Conservation (phyloP, 2,113 vertebrate species). For the Caretta caretta region DNA sequence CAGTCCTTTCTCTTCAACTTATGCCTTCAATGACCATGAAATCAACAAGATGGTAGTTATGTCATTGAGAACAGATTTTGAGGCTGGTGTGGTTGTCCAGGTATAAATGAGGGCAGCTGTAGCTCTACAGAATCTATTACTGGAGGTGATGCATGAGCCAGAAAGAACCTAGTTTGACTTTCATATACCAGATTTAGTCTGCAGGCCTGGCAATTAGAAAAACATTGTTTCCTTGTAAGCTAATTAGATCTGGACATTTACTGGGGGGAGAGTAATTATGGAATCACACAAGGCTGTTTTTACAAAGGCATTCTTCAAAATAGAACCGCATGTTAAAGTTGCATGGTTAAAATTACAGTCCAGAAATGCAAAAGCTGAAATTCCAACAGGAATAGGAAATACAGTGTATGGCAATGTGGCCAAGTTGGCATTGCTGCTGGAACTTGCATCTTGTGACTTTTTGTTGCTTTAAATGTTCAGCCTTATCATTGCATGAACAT, state of each 20-base stretch:
- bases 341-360: not conserved
- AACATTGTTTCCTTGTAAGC: not conserved
- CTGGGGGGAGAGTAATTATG: fast-evolving
- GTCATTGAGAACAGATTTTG: not conserved
- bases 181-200: not conserved
- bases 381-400: not conserved
- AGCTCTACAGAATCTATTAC: not conserved
- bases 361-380: not conserved
- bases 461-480: not conserved
- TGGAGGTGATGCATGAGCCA: not conserved
- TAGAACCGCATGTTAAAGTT: not conserved
- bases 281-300: not conserved
- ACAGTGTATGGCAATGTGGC: not conserved
- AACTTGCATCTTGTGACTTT: not conserved
- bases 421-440: not conserved
- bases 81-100: not conserved
- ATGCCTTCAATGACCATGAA: fast-evolving
- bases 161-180: not conserved
- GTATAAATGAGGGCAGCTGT: fast-evolving
- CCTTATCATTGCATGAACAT: not conserved
- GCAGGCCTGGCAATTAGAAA: not conserved
- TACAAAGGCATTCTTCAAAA: not conserved
- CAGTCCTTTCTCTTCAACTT: not conserved
- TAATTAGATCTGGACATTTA: not conserved
- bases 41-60: fast-evolving